Conservation (phyloP, 2,888 invertebrate genomes). For the Cantharis lateralis region DNA sequence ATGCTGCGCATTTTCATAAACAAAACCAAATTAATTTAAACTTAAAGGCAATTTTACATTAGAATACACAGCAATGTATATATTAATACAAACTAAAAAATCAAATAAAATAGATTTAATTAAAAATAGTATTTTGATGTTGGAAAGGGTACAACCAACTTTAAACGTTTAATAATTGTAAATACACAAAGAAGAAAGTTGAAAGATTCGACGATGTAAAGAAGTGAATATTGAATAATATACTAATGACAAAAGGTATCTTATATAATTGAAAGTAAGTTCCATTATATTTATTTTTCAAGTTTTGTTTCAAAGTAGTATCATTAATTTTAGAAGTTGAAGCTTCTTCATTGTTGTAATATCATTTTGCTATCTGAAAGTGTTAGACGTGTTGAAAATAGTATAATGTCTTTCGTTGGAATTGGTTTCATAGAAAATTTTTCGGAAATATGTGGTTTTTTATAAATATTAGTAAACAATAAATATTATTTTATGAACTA, state of each 20-base stretch:
- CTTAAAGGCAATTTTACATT: too few species aligned
- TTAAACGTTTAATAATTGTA: not conserved
- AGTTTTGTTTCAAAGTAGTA: not conserved
- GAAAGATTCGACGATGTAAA: not conserved
- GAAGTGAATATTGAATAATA: not conserved
- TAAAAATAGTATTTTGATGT: not conserved
- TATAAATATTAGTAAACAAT: too few species aligned
- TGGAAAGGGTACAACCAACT: not conserved
- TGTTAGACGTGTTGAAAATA: too few species aligned
- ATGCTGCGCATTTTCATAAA: too few species aligned
- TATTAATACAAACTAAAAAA: too few species aligned
- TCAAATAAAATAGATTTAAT: not conserved
- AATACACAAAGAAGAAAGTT: not conserved
- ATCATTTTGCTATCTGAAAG: not conserved
- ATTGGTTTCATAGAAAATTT: too few species aligned
- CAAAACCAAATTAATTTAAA: too few species aligned
- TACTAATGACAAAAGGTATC: not conserved
- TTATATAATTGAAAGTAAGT: not conserved
- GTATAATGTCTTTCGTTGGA: too few species aligned
- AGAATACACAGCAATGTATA: too few species aligned
- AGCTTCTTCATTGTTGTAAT: not conserved
- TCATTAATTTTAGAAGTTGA: not conserved
- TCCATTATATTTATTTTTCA: not conserved
- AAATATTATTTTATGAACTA: too few species aligned
- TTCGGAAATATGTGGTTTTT: too few species aligned